Percentiles rank a stretch among this genome's conserved stretches.
These are phyloP conservation scores for Xyrauchen texanus DNA, from an alignment of 2,113 vertebrate species.

Conservation along the genomic window DNA sequence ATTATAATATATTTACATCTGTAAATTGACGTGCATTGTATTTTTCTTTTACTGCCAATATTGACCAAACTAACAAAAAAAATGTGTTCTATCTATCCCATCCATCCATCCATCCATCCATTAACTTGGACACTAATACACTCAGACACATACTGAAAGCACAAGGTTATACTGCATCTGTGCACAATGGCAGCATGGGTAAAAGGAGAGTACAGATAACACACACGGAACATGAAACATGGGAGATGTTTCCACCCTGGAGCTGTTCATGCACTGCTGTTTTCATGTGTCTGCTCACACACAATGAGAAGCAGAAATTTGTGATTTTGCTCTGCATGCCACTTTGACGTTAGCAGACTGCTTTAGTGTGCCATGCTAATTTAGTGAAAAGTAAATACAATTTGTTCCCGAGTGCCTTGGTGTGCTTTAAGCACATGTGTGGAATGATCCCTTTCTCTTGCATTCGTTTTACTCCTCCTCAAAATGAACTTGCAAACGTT, in stretches of 20 bases:
- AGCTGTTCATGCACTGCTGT: conserved; percentile 17
- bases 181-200: not conserved
- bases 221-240: not conserved
- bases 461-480: conserved; percentile 28
- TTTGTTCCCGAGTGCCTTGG: conserved; percentile 24
- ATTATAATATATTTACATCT: no score
- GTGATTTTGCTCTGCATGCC: conserved; percentile 13
- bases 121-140: not conserved
- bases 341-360: conserved; percentile 5
- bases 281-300: conserved; percentile 6
- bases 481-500: not conserved
- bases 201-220: not conserved
- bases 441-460: conserved; percentile 45
- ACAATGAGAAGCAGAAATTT: not conserved
- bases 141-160: not conserved
- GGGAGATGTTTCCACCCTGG: not conserved
- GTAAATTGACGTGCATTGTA: no score
- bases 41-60: no score
- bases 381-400: conserved; percentile 33
- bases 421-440: conserved; percentile 1
- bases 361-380: not conserved
- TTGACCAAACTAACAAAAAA: no score
- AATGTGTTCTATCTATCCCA: no score
- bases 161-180: not conserved
- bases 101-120: no score